Evolutionary conservation across 2,113 vertebrate genomes (phyloP).

Genomic region (Corvus moneduloides): DNA sequence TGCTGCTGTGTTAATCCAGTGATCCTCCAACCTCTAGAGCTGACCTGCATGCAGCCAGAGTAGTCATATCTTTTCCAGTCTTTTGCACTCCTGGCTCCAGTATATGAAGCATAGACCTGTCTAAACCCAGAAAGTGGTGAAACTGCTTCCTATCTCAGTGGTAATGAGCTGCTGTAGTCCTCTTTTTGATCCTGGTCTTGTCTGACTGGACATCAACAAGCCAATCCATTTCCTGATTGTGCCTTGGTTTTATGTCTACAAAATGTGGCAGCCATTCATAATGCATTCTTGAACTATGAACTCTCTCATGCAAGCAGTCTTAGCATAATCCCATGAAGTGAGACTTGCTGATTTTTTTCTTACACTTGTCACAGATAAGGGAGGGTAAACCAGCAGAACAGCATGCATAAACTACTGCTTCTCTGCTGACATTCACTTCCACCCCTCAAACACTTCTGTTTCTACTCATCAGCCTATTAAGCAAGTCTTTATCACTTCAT

Average conservation of each 20-base stretch:
- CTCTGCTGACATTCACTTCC: not conserved
- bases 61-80: not conserved
- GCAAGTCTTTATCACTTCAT: not conserved
- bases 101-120: not conserved
- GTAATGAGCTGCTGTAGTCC: not conserved
- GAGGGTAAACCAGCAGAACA: not conserved
- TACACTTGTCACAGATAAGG: not conserved
- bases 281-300: not conserved
- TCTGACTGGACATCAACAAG: not conserved
- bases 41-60: not conserved
- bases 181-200: not conserved
- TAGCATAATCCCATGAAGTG: not conserved
- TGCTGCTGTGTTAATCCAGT: accelerated
- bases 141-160: not conserved
- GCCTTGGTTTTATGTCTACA: not conserved
- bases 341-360: not conserved
- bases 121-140: not conserved
- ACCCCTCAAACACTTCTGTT: not conserved
- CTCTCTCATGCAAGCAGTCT: not conserved
- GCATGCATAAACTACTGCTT: not conserved
- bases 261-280: not conserved
- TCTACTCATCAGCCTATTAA: not conserved
- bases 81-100: not conserved
- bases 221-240: not conserved
- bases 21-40: not conserved